Evolutionary conservation across 2,113 vertebrate genomes (phyloP).

Genomic region (Passer domesticus): DNA sequence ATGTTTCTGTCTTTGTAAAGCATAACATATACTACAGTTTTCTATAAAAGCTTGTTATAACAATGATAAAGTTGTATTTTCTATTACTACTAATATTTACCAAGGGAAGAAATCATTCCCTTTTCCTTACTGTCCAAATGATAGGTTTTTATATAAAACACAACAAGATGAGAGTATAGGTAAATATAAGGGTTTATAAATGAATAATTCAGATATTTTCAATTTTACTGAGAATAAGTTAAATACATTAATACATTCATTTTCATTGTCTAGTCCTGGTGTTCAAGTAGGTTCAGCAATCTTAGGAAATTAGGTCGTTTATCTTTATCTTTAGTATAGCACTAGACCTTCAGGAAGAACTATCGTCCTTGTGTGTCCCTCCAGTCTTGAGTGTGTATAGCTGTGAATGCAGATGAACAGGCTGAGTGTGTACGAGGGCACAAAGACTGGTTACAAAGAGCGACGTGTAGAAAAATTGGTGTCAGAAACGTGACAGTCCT

Average conservation of each 20-base stretch:
- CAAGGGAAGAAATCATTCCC: not conserved
- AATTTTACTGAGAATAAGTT: not conserved
- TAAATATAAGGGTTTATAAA: not conserved
- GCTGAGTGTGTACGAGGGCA: slow-evolving; percentile 12
- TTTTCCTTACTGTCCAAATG: not conserved
- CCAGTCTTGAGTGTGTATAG: not conserved
- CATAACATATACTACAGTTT: not conserved
- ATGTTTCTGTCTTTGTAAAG: not conserved
- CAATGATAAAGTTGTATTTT: not conserved
- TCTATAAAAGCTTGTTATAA: not conserved
- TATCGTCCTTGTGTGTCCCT: slow-evolving; percentile 2
- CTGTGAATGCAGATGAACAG: slow-evolving; percentile 9
- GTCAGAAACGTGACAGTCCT: slow-evolving; percentile 66
- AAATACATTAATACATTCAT: not conserved
- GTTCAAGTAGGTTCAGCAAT: not conserved
- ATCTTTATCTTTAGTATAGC: not conserved
- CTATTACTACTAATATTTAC: not conserved
- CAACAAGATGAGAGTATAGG: not conserved
- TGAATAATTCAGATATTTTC: not conserved
- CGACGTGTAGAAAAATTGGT: slow-evolving; percentile 54
- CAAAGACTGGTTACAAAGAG: slow-evolving; percentile 46
- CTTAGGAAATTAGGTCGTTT: not conserved
- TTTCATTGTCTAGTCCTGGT: not conserved
- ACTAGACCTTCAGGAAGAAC: not conserved
- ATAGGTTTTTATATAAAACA: not conserved